Conservation (phyloP, 2,113 vertebrate genomes). For the Phyllopteryx taeniolatus region DNA sequence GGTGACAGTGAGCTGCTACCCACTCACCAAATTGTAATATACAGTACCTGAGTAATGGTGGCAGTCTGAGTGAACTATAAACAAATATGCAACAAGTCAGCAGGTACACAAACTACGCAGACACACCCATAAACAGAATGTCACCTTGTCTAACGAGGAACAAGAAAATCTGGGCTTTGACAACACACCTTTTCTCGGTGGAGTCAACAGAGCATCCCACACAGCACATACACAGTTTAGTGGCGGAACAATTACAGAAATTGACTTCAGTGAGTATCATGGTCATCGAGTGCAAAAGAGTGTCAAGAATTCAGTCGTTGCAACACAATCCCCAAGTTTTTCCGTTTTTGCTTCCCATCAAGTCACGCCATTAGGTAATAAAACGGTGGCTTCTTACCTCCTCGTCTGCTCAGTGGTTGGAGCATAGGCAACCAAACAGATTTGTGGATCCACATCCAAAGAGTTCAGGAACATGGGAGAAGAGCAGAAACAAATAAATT, state of each 20-base stretch:
- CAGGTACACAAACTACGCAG: slow-evolving; percentile 9
- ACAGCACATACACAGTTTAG: not conserved
- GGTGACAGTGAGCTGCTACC: slow-evolving; percentile 30
- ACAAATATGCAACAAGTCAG: not conserved
- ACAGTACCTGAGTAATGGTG: not conserved
- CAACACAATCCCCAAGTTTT: not conserved
- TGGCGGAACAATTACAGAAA: not conserved
- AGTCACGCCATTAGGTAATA: not conserved
- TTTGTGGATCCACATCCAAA: slow-evolving; percentile 36
- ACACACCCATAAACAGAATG: slow-evolving; percentile 11
- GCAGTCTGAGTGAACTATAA: not conserved
- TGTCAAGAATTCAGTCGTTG: not conserved
- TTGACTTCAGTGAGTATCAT: not conserved
- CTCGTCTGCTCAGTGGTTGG: slow-evolving; percentile 61
- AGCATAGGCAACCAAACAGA: slow-evolving; percentile 5
- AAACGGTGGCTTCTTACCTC: slow-evolving; percentile 69
- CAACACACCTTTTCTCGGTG: slow-evolving; percentile 45
- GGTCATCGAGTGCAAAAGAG: not conserved
- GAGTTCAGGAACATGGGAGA: slow-evolving; percentile 28
- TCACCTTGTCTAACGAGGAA: slow-evolving; percentile 34
- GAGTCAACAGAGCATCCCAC: not conserved
- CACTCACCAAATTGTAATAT: not conserved
- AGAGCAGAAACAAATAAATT: slow-evolving; percentile 22
- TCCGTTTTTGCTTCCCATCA: slow-evolving; percentile 19
- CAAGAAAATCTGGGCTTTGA: slow-evolving; percentile 60